Evolutionary conservation across 2,113 vertebrate species (phyloP).

Genomic region (Sigmodon hispidus): DNA sequence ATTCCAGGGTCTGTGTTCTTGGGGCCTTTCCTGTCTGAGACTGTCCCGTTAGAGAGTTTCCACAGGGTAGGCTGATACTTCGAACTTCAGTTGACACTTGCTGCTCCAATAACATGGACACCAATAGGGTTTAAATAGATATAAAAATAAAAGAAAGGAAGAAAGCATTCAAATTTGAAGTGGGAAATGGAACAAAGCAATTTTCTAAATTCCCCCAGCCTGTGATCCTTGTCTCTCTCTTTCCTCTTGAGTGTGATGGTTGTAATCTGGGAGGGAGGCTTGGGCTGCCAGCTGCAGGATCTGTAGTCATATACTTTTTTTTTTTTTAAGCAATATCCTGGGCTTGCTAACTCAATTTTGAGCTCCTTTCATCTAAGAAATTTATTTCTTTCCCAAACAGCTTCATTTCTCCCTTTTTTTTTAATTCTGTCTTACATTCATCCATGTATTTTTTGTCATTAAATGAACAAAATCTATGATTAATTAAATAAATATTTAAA

Average conservation of each 20-base stretch:
- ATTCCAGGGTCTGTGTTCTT: too few relatives aligned
- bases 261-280: neutral
- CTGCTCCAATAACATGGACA: too few relatives aligned
- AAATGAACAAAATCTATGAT: neutral
- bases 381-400: neutral
- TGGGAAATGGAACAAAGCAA: neutral
- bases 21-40: too few relatives aligned
- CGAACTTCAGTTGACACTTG: too few relatives aligned
- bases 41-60: too few relatives aligned
- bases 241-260: neutral
- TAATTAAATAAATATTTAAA: neutral
- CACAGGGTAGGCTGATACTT: too few relatives aligned
- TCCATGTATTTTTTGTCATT: neutral
- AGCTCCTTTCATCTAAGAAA: neutral
- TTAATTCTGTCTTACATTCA: neutral
- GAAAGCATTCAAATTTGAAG: neutral
- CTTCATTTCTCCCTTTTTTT: neutral
- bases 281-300: neutral
- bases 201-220: neutral
- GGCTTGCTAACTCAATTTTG: neutral
- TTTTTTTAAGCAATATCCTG: neutral
- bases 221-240: too few relatives aligned
- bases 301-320: fast-evolving
- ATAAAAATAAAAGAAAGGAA: neutral
- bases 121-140: neutral